A percentile compares a stretch with the other conserved stretches of the same genome.
These are phyloP conservation scores for Taenaris catops DNA, from an alignment of 2,888 invertebrate genomes.

Conservation along the genomic window DNA sequence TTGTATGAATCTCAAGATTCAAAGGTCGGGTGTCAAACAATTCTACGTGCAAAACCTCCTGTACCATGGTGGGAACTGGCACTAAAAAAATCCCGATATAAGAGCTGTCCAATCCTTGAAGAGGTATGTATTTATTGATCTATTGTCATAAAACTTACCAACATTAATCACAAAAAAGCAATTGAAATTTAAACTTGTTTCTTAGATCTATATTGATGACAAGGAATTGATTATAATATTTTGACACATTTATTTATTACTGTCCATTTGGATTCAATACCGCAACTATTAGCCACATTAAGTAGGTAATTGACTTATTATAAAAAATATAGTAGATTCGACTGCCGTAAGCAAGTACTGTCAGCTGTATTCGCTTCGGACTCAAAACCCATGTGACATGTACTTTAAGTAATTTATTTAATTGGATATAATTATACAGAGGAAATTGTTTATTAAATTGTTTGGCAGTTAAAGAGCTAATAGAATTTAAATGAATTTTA, in stretches of 20 bases:
- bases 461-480: conserved; percentile 5
- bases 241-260: neutral
- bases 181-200: too few species aligned
- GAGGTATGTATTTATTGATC: conserved; percentile 57
- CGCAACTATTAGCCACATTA: too few species aligned
- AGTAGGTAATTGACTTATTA: conserved; percentile 26
- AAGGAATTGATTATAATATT: neutral
- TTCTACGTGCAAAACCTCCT: conserved; percentile 82
- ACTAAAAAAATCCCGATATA: conserved; percentile 87
- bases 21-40: conserved; percentile 84
- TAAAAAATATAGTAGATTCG: conserved; percentile 29
- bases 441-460: conserved; percentile 10
- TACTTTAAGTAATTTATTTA: neutral
- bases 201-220: neutral
- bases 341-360: conserved; percentile 20
- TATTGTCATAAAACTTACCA: too few species aligned
- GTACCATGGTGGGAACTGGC: conserved; percentile 95
- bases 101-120: conserved; percentile 90
- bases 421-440: conserved; percentile 1
- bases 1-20: conserved; percentile 80
- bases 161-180: neutral
- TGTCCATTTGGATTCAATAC: conserved; percentile 7
- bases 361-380: conserved; percentile 13
- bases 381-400: neutral
- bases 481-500: conserved; percentile 9